phyloP scores from a whole-genome alignment of 2,888 invertebrate genomes.

The Drosophila macrospina region DNA sequence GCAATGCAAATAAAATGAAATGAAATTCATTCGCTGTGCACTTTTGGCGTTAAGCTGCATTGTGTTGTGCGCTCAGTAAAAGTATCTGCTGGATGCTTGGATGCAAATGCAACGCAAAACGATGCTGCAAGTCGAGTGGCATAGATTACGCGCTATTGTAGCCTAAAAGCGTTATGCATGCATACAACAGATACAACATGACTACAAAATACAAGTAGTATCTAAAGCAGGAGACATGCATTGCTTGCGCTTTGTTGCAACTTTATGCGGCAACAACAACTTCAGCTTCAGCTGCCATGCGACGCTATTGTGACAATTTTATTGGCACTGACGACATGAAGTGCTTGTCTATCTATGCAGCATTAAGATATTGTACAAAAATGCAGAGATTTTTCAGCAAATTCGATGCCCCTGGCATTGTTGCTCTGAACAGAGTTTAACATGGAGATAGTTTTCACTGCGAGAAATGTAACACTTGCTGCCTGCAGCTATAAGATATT shows the following conservation, averaged over 20 bases:
- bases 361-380: constrained; percentile 32
- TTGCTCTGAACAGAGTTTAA: constrained; percentile 12
- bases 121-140: constrained; percentile 54
- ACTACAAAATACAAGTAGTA: constrained; percentile 31
- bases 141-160: constrained; percentile 72
- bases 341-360: constrained; percentile 35
- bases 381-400: constrained; percentile 31
- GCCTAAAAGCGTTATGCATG: constrained; percentile 58
- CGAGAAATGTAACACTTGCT: neutral
- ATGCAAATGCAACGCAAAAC: constrained; percentile 50
- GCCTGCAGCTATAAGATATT: constrained; percentile 3
- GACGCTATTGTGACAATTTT: constrained; percentile 63
- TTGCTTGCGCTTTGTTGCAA: neutral
- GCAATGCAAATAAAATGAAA: constrained; percentile 51
- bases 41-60: constrained; percentile 51
- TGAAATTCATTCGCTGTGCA: constrained; percentile 62
- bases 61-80: constrained; percentile 48
- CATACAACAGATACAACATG: constrained; percentile 35
- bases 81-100: constrained; percentile 46
- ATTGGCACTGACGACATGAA: constrained; percentile 52
- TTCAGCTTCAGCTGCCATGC: constrained; percentile 2
- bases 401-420: constrained; percentile 42
- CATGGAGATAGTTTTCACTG: constrained; percentile 10
- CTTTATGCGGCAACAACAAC: constrained; percentile 1
- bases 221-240: constrained; percentile 14